A percentile compares a stretch with the other conserved stretches of the same genome.
Conservation (phyloP, 2,888 invertebrate genomes). For the Sinohyriopsis cumingii region DNA sequence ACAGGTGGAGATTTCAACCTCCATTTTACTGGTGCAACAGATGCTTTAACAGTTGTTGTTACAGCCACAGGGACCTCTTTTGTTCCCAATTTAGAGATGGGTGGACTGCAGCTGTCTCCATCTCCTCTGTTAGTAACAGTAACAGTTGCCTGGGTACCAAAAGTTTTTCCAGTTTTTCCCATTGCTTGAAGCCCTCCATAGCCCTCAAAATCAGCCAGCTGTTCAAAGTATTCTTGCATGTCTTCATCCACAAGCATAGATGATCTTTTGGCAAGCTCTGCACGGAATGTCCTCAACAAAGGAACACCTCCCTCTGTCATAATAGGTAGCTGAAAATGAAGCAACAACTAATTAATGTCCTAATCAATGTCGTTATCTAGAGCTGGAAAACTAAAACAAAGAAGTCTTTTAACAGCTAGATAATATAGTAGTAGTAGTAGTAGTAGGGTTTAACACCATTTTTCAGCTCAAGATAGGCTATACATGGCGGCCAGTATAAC, state of each 20-base stretch:
- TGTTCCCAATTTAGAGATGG: slow-evolving; percentile 4
- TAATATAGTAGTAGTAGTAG: no score
- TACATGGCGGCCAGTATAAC: no score
- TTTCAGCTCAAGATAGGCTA: no score
- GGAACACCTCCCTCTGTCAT: slow-evolving; percentile 64
- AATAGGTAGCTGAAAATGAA: slow-evolving; percentile 62
- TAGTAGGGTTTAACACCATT: no score
- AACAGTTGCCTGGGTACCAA: slow-evolving; percentile 45
- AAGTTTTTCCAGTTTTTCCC: slow-evolving; percentile 42
- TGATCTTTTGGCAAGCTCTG: slow-evolving; percentile 78
- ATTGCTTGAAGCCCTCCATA: slow-evolving; percentile 51
- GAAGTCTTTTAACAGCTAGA: no score
- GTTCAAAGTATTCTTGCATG: slow-evolving; percentile 63
- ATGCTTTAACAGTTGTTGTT: slow-evolving; percentile 25
- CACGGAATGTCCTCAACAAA: slow-evolving; percentile 80
- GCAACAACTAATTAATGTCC: not conserved
- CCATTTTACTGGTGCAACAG: slow-evolving; percentile 31
- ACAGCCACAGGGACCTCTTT: slow-evolving; percentile 14
- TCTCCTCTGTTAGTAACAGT: slow-evolving; percentile 12
- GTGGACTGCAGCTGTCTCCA: slow-evolving; percentile 8
- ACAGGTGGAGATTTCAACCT: slow-evolving; percentile 42
- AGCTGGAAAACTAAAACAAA: not conserved
- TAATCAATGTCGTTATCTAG: no score
- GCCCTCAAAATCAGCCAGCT: slow-evolving; percentile 59
- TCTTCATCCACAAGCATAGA: slow-evolving; percentile 65